phyloP scores from a whole-genome alignment of 2,797 vertebrate species.

The Enteromius anoplus region DNA sequence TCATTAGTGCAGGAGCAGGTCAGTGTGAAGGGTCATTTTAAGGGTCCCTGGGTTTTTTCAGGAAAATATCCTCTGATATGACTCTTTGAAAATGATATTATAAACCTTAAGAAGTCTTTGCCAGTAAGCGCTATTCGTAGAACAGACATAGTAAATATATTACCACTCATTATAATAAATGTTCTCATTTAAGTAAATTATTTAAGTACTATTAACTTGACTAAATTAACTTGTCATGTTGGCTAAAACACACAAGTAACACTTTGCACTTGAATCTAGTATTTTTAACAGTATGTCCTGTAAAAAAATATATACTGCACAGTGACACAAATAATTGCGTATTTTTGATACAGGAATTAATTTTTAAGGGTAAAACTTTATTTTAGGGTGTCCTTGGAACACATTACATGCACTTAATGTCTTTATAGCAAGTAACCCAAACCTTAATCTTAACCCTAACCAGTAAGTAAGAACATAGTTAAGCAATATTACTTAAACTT shows the following conservation, averaged over 20 bases:
- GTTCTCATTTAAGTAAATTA: background rate
- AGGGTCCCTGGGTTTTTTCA: slow-evolving; percentile 15
- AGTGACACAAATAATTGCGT: background rate
- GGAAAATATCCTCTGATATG: slow-evolving; percentile 11
- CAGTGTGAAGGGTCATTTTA: slow-evolving; percentile 27
- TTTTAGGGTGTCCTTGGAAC: background rate
- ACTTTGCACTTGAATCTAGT: background rate
- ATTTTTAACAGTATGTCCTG: background rate
- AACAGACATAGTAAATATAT: background rate
- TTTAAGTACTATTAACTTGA: background rate
- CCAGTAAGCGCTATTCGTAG: background rate
- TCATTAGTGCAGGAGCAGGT: background rate
- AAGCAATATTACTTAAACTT: background rate
- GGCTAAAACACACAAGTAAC: background rate
- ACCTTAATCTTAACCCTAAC: background rate
- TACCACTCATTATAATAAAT: background rate
- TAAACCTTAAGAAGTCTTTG: background rate
- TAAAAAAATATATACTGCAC: background rate
- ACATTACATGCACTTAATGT: background rate
- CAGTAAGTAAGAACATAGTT: background rate
- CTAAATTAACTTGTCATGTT: background rate
- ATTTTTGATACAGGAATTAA: background rate
- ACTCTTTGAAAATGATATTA: slow-evolving; percentile 19
- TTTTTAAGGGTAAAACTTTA: background rate
- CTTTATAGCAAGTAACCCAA: background rate